Conservation (phyloP, 1,140 invertebrate genomes). For the Branchinecta lynchi region DNA sequence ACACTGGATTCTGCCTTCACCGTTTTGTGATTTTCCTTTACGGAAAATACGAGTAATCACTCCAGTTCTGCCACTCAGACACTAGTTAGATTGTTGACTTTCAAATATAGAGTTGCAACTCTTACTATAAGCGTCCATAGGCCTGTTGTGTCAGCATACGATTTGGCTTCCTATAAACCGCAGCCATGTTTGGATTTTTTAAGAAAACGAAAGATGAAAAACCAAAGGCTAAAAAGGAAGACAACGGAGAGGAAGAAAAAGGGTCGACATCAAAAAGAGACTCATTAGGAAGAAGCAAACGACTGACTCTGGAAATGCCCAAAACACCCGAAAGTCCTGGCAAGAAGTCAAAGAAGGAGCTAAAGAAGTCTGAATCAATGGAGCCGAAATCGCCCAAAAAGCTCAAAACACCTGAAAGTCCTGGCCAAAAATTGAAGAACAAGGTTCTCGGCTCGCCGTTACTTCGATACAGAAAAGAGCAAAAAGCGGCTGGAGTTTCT, state of each 20-base stretch:
- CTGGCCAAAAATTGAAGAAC: background rate
- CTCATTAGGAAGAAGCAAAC: background rate
- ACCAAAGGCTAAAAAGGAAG: background rate
- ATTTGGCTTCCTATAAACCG: background rate
- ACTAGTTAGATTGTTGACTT: too few relatives aligned
- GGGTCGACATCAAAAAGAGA: background rate
- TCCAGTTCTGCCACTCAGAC: too few relatives aligned
- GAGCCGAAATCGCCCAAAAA: background rate
- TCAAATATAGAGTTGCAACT: too few relatives aligned
- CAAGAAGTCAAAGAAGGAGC: background rate
- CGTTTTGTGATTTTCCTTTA: too few relatives aligned
- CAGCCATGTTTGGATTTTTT: background rate
- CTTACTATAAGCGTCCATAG: too few relatives aligned
- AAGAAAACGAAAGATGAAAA: slow-evolving; percentile 1
- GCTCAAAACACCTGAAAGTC: background rate
- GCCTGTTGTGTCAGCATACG: too few relatives aligned
- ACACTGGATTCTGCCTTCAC: too few relatives aligned
- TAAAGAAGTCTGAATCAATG: background rate
- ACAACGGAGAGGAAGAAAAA: background rate
- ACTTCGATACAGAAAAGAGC: background rate
- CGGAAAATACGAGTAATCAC: too few relatives aligned
- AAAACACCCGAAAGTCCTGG: background rate
- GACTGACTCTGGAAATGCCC: background rate
- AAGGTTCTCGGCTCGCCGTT: background rate
- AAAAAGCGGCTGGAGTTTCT: background rate